Evolutionary conservation across 2,113 vertebrate species (phyloP).

Genomic region (Scopus umbretta): DNA sequence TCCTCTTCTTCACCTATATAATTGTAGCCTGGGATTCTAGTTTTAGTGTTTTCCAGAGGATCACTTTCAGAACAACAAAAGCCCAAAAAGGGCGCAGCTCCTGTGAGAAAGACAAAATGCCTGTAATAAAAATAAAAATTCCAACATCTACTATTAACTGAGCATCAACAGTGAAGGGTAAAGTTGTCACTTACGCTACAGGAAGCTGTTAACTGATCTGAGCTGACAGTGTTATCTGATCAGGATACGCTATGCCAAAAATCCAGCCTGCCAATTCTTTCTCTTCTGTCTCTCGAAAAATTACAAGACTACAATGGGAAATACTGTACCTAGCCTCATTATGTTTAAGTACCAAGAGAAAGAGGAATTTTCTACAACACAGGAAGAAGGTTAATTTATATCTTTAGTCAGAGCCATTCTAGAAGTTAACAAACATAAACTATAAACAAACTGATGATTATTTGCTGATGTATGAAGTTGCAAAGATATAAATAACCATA

Average conservation of each 20-base stretch:
- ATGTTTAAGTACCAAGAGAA: neutral
- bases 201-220: neutral
- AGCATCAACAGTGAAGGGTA: neutral
- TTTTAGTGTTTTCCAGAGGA: neutral
- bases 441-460: neutral
- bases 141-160: neutral
- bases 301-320: neutral
- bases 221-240: neutral
- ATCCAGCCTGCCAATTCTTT: neutral
- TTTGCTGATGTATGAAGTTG: neutral
- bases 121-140: neutral
- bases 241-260: neutral
- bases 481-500: neutral
- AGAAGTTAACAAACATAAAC: neutral
- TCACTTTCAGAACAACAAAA: neutral
- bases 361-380: neutral
- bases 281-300: neutral
- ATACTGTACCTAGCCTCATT: neutral
- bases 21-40: neutral
- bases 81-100: neutral
- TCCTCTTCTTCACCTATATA: neutral
- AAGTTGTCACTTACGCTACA: neutral
- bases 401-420: neutral
- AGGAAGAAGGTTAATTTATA: neutral
- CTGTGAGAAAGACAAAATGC: neutral